These are phyloP conservation scores for Serinus canaria DNA, from an alignment of 2,113 vertebrate genomes.

Conservation along the genomic window DNA sequence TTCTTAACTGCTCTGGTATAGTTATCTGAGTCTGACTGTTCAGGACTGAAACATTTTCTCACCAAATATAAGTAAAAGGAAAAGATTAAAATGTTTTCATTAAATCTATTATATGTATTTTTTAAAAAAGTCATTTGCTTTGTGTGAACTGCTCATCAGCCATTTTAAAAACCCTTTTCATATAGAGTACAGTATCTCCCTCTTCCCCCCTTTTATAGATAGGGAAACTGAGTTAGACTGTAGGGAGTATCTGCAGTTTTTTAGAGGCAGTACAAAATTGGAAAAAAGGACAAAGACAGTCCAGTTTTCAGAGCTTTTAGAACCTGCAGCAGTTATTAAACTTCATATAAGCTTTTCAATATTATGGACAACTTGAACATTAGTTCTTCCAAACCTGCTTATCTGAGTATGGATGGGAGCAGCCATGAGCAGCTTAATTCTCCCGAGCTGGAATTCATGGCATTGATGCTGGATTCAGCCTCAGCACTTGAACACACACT, in stretches of 20 bases:
- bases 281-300: background rate
- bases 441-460: background rate
- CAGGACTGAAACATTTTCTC: background rate
- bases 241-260: background rate
- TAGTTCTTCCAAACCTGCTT: background rate
- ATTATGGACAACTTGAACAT: background rate
- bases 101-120: background rate
- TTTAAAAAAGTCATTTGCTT: background rate
- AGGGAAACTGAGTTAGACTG: background rate
- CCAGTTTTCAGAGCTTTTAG: background rate
- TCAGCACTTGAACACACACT: background rate
- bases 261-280: background rate
- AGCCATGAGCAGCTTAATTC: background rate
- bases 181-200: rapidly evolving
- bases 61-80: background rate
- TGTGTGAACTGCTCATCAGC: background rate
- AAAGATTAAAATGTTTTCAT: background rate
- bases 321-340: background rate
- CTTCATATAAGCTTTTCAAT: background rate
- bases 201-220: rapidly evolving
- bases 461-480: background rate
- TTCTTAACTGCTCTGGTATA: background rate
- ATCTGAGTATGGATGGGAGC: background rate
- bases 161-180: background rate
- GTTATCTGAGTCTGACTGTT: background rate